Conservation (phyloP, 2,888 invertebrate genomes). For the Tenthredo distinguenda region DNA sequence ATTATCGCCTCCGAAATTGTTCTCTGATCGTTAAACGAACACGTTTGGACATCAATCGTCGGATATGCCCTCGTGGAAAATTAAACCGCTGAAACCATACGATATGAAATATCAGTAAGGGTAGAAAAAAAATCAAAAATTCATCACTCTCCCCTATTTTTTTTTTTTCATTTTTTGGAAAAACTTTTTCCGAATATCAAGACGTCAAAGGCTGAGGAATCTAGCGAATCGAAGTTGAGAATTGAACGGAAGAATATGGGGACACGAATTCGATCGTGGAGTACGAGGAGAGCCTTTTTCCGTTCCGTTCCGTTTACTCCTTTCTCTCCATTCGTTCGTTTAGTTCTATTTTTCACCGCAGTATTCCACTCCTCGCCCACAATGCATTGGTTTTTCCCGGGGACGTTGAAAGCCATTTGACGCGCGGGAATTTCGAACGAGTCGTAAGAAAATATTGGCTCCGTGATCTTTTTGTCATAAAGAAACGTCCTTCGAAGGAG, state of each 20-base stretch:
- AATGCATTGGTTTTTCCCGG: constrained; percentile 25
- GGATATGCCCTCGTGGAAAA: not conserved
- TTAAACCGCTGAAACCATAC: not conserved
- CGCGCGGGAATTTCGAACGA: constrained; percentile 46
- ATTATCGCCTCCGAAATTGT: not conserved
- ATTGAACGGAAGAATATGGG: constrained; percentile 10
- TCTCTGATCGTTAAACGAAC: not conserved
- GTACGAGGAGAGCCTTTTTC: not conserved
- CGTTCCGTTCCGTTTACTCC: not conserved
- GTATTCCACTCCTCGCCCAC: not conserved
- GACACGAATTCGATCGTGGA: not conserved
- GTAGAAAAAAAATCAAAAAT: not conserved
- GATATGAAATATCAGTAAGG: not conserved
- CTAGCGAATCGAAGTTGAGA: constrained; percentile 14
- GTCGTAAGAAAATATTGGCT: constrained; percentile 48
- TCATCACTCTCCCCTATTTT: not conserved
- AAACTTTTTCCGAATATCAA: not conserved
- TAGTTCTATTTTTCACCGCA: not conserved
- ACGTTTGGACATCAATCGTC: not conserved
- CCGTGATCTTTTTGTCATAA: constrained; percentile 41
- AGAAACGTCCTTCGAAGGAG: constrained; percentile 17
- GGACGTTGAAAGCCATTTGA: constrained; percentile 40
- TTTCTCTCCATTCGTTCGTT: not conserved
- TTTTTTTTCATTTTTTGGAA: not conserved
- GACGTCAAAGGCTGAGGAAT: not conserved